Percentiles rank a stretch among this genome's conserved stretches.
Evolutionary conservation across 2,113 vertebrate species (phyloP).

Genomic region (Trogon melanurus): DNA sequence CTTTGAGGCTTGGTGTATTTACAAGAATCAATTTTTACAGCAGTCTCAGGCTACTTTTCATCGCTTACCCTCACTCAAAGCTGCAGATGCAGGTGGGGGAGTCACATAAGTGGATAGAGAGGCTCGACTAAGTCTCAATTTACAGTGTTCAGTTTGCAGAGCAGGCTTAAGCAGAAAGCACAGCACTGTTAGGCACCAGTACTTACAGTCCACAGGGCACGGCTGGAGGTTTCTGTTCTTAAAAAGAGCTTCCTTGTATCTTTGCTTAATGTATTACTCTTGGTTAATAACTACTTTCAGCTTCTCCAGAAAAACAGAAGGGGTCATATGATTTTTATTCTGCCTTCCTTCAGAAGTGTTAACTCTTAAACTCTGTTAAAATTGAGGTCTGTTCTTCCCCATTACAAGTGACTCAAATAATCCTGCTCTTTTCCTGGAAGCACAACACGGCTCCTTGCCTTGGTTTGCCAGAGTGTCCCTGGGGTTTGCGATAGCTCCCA

Average conservation of each 20-base stretch:
- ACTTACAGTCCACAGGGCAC: no score
- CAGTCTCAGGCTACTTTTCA: neutral
- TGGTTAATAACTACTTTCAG: neutral
- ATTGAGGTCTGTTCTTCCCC: neutral
- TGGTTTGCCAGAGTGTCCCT: neutral
- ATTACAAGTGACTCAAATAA: neutral
- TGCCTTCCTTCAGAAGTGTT: neutral
- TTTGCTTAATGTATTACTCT: neutral
- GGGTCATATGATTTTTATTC: neutral
- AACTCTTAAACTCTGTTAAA: neutral
- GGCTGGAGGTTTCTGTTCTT: neutral
- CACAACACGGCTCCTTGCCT: neutral
- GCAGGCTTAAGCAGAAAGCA: neutral
- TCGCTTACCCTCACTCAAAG: neutral
- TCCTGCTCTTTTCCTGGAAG: neutral
- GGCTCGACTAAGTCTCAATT: neutral
- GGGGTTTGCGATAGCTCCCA: rapidly evolving
- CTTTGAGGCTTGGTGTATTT: neutral
- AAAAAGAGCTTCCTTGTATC: neutral
- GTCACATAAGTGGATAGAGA: rapidly evolving
- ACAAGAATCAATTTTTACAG: neutral
- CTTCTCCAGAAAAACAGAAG: neutral
- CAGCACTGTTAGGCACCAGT: neutral
- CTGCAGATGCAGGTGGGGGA: neutral
- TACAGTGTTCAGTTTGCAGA: neutral